Evolutionary conservation across 2,797 vertebrate genomes (phyloP).

Genomic region (Thunnus albacares): DNA sequence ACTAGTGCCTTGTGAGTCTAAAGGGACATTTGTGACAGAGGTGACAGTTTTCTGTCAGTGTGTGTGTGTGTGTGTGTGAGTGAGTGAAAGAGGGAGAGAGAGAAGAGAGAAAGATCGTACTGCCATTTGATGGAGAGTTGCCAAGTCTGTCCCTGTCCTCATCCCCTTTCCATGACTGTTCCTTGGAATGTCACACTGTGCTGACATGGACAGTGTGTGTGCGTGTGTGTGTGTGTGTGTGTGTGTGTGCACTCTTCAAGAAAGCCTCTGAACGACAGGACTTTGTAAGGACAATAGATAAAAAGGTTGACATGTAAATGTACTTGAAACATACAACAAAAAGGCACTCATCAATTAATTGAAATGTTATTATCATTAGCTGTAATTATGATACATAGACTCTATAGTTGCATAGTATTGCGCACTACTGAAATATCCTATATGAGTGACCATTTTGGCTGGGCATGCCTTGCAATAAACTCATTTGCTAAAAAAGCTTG

Average conservation of each 20-base stretch:
- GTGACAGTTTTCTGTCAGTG: conserved; percentile 30
- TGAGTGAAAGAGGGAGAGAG: not conserved
- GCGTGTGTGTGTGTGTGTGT: not conserved
- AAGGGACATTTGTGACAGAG: conserved; percentile 51
- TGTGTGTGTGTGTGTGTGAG: not conserved
- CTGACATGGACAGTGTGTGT: conserved; percentile 49
- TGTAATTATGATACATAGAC: not conserved
- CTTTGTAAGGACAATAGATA: conserved; percentile 1
- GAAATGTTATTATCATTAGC: not conserved
- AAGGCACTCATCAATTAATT: not conserved
- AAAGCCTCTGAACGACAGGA: conserved; percentile 26
- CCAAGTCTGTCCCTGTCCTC: conserved; percentile 64
- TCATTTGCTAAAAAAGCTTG: conserved; percentile 3
- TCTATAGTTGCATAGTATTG: not conserved
- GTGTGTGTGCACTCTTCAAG: conserved; percentile 31
- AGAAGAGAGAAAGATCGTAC: conserved; percentile 28
- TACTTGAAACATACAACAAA: conserved; percentile 18
- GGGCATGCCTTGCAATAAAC: not conserved
- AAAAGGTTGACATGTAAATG: not conserved
- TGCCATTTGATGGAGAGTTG: conserved; percentile 63
- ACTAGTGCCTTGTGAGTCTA: conserved; percentile 13
- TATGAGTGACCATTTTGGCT: not conserved
- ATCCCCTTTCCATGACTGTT: conserved; percentile 55
- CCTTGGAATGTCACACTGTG: conserved; percentile 75
- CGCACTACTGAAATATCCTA: not conserved